Evolutionary conservation across 2,797 vertebrate species (phyloP).

Genomic region (Emys orbicularis): DNA sequence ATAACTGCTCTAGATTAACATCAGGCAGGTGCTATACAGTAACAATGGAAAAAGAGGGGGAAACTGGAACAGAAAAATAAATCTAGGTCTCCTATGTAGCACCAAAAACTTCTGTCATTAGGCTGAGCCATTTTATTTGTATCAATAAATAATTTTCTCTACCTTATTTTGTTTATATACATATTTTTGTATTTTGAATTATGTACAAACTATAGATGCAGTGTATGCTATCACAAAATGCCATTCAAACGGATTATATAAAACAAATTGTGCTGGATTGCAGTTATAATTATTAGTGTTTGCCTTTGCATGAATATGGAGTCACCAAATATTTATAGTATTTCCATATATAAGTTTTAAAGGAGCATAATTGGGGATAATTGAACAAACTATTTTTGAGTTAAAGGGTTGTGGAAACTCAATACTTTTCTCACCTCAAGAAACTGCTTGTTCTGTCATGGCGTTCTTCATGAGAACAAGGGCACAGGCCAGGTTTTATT

Average conservation of each 20-base stretch:
- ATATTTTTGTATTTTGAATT: background rate
- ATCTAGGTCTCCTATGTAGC: background rate
- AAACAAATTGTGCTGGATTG: background rate
- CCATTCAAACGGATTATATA: background rate
- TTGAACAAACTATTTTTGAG: background rate
- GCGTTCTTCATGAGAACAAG: background rate
- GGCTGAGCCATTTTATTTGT: constrained; percentile 4
- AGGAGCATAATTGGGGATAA: background rate
- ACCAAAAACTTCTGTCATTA: background rate
- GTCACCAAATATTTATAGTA: background rate
- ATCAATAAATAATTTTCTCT: background rate
- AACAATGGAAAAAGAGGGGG: background rate
- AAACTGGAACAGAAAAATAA: background rate
- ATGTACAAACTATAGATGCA: background rate
- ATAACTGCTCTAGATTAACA: background rate
- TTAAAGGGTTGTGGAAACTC: background rate
- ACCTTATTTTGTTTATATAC: background rate
- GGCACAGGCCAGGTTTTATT: background rate
- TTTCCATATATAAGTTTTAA: background rate
- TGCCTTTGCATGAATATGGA: background rate
- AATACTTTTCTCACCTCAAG: background rate
- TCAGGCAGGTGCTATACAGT: background rate
- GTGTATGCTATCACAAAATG: background rate
- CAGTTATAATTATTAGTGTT: background rate
- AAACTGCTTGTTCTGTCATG: background rate